Evolutionary conservation across 2,888 invertebrate species (phyloP), one percentile per base, ranked within the genome.

Genomic region (Amorpha juglandis): DNA sequence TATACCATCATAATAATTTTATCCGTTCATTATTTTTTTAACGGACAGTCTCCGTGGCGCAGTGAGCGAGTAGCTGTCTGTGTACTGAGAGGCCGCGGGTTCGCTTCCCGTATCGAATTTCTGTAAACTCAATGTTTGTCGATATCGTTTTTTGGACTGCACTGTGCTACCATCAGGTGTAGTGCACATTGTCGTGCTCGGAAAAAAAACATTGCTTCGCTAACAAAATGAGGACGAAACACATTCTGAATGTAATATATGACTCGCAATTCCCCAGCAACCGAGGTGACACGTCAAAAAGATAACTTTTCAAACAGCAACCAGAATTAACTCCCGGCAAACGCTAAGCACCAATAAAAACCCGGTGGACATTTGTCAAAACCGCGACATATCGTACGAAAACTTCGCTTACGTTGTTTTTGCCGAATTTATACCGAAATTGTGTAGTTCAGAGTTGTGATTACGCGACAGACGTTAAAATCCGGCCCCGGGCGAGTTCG

Each of bases 331-430:
- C 47, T 35, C 16, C 8, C 11, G 45, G 42, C 33, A 14, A 16
- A 47, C 45, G 27, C 35, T 63, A n/a, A 38, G 27, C 50, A 33
- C 52, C 51, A 48, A 62, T 58, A 62, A 63, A 51, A 48, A 50
- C 33, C 52, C 35, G 42, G 33, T 51, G 45, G 38, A 64, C 63
- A 64, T 67, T 62, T 67, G 47, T 64, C 64, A 67, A 48, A 64
- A 67, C 63, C 42, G 47, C 16, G 64, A 64, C 64, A 64, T 55
- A 64, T 64, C 64, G 53, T n/a, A 11, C 27, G 27, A 42, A n/a
- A 53, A 47, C 55, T 47, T 33, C 19, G 33, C 45, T 16, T 12
- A 19, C 45, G 45, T 64, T 47, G 55, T 58, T 64, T 64, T 64
- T 64, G 51, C 27, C 52, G 63, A 63, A 66, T 52, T 38, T 51